Evolutionary conservation across 2,888 invertebrate species (phyloP).

Genomic region (Pyrgus malvae): DNA sequence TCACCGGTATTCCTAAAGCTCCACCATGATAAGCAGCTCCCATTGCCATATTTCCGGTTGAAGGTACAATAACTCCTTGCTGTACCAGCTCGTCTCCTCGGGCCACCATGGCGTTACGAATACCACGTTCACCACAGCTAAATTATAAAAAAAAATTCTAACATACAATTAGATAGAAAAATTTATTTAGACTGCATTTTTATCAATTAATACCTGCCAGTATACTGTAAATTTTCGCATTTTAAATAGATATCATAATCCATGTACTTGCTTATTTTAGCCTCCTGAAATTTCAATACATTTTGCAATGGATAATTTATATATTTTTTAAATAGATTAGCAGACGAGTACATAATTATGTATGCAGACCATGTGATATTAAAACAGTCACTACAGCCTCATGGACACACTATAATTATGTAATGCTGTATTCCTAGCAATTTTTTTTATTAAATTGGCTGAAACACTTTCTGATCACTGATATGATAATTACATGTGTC

Average conservation of each 20-base stretch:
- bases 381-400: too few species aligned
- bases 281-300: slow-evolving; percentile 55
- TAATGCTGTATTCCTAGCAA: too few species aligned
- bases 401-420: too few species aligned
- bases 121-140: slow-evolving; percentile 69
- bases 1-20: slow-evolving; percentile 63
- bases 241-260: slow-evolving; percentile 88
- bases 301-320: too few species aligned
- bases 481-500: too few species aligned
- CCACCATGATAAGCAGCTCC: slow-evolving; percentile 72
- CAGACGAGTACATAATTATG: too few species aligned
- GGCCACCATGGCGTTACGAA: slow-evolving; percentile 61
- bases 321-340: too few species aligned
- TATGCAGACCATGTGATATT: too few species aligned
- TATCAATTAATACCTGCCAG: slow-evolving; percentile 84
- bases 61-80: slow-evolving; percentile 69
- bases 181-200: not conserved
- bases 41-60: slow-evolving; percentile 66
- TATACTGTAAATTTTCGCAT: slow-evolving; percentile 92
- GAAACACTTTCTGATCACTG: too few species aligned
- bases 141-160: not conserved
- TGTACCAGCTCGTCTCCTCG: slow-evolving; percentile 45
- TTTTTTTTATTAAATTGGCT: too few species aligned
- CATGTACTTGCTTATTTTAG: slow-evolving; percentile 81
- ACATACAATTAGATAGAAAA: not conserved